Conservation (phyloP, 1,140 invertebrate species). For the Hycleus phaleratus region DNA sequence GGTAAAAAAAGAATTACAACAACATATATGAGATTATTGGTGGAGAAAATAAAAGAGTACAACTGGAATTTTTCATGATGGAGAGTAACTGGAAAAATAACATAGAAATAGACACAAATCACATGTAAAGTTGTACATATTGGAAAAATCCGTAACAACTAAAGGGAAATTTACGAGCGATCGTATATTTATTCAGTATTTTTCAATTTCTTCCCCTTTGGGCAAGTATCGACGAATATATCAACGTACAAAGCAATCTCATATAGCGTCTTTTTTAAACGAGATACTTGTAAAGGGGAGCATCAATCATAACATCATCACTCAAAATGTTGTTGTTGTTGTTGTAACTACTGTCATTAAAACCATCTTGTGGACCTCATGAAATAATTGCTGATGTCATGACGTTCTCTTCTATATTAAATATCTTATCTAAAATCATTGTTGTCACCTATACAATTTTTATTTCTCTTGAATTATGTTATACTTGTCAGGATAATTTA, state of each 20-base stretch:
- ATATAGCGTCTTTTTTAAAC: slow-evolving; percentile 17
- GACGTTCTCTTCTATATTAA: slow-evolving; percentile 1
- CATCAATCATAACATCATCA: slow-evolving; percentile 20
- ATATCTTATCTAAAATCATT: not conserved
- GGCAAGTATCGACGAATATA: slow-evolving; percentile 19
- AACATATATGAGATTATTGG: not conserved
- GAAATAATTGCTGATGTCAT: slow-evolving; percentile 8
- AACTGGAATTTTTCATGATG: not conserved
- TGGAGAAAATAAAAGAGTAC: not conserved
- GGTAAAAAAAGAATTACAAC: slow-evolving; percentile 1
- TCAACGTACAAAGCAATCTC: slow-evolving; percentile 16
- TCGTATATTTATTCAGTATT: slow-evolving; percentile 31
- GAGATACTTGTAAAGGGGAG: slow-evolving; percentile 14
- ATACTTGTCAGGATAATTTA: slow-evolving; percentile 2
- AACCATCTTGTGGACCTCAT: slow-evolving; percentile 2
- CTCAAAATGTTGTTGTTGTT: too few relatives aligned
- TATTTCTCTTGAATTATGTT: slow-evolving; percentile 14
- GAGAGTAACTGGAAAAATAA: slow-evolving; percentile 1
- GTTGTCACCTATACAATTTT: slow-evolving; percentile 1
- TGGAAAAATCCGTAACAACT: slow-evolving; percentile 18
- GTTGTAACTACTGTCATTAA: not conserved
- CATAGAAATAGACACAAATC: slow-evolving; percentile 22
- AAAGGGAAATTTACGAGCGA: slow-evolving; percentile 26
- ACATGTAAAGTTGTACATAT: slow-evolving; percentile 24
- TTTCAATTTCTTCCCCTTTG: slow-evolving; percentile 26